Evolutionary conservation across 92 coral and sea anemone species (phyloP).

Genomic region (Desmophyllum pertusum): DNA sequence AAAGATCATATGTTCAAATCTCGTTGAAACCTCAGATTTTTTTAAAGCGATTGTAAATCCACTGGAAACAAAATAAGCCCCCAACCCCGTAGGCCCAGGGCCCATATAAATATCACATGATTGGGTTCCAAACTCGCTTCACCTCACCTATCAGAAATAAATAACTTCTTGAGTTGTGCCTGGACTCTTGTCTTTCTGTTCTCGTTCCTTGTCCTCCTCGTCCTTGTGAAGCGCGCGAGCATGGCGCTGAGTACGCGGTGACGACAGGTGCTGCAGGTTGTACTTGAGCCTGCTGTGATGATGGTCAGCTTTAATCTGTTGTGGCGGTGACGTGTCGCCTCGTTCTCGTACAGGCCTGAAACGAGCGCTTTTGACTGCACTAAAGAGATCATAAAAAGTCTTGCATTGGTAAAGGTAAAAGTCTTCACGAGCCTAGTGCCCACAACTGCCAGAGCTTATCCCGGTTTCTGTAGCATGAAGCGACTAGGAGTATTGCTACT

Average conservation of each 20-base stretch:
- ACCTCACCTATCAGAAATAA: constrained; percentile 59
- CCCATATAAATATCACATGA: no score
- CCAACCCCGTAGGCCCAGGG: no score
- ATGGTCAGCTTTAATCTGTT: constrained; percentile 22
- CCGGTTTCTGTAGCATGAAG: no score
- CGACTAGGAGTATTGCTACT: no score
- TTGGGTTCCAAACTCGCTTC: neutral
- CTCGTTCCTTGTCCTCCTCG: constrained; percentile 40
- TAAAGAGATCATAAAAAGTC: neutral
- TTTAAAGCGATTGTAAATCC: no score
- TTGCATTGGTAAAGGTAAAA: neutral
- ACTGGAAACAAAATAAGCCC: no score
- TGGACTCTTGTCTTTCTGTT: constrained; percentile 32
- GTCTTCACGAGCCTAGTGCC: no score
- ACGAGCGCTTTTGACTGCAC: constrained; percentile 33
- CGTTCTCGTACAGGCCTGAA: constrained; percentile 43
- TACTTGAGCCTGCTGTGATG: constrained; percentile 27
- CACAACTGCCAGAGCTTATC: no score
- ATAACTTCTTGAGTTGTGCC: constrained; percentile 66
- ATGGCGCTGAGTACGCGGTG: constrained; percentile 37
- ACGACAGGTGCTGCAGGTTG: constrained; percentile 12
- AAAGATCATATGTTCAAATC: no score
- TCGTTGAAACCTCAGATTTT: no score
- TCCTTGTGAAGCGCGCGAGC: neutral
- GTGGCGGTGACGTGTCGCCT: constrained; percentile 33